Percentiles rank a stretch among this genome's conserved stretches.
These are phyloP conservation scores for Rhaphigaster nebulosa DNA, from an alignment of 2,888 invertebrate genomes.

Conservation along the genomic window DNA sequence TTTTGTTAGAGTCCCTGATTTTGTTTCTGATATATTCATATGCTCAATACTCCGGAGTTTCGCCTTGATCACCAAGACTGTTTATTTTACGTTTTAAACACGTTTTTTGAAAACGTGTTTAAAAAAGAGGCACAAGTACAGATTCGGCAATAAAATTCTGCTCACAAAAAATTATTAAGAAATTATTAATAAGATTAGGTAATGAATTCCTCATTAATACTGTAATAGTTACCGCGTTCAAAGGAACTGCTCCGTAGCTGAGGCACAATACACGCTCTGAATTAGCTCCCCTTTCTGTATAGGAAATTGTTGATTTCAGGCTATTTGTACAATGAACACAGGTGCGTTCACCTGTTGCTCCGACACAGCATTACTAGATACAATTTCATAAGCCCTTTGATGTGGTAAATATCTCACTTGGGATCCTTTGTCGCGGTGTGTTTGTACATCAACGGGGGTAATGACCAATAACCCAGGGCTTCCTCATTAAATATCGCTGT, in stretches of 20 bases:
- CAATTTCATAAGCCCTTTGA: constrained; percentile 31
- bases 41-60: too few relatives aligned
- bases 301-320: background rate
- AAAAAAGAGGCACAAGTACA: too few relatives aligned
- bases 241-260: background rate
- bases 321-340: background rate
- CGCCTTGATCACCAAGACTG: too few relatives aligned
- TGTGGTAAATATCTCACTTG: background rate
- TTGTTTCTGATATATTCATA: too few relatives aligned
- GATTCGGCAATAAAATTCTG: too few relatives aligned
- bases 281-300: background rate
- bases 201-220: background rate
- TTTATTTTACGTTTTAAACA: too few relatives aligned
- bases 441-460: background rate
- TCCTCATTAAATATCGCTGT: constrained; percentile 1
- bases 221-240: background rate
- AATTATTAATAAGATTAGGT: too few relatives aligned
- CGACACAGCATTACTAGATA: background rate
- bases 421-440: background rate
- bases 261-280: background rate
- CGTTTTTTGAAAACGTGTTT: too few relatives aligned
- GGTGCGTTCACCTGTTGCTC: constrained; percentile 8
- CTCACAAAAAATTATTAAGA: too few relatives aligned
- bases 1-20: too few relatives aligned
- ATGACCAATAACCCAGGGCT: background rate